Conservation (phyloP, 1,140 invertebrate genomes). For the Polyergus mexicanus region DNA sequence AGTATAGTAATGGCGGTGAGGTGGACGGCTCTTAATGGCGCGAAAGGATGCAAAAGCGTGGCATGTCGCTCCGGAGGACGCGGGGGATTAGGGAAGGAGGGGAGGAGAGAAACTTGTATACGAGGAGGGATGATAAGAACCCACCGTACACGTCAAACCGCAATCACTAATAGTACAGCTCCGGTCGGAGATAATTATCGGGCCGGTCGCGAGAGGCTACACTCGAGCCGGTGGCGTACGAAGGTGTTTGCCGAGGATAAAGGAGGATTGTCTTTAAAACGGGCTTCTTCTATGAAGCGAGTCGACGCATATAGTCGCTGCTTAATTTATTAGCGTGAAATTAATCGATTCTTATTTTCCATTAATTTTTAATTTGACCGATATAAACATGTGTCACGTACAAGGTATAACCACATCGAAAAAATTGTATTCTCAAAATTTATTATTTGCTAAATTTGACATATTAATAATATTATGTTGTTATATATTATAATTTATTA, state of each 20-base stretch:
- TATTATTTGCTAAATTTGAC: no score
- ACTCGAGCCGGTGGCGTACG: constrained; percentile 36
- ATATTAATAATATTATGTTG: no score
- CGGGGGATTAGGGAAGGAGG: constrained; percentile 29
- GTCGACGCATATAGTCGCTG: background rate
- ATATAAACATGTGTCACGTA: background rate
- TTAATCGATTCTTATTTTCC: constrained; percentile 15
- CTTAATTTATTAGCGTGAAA: constrained; percentile 53
- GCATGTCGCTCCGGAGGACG: background rate
- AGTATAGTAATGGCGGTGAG: constrained; percentile 61
- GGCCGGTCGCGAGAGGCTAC: constrained; percentile 66
- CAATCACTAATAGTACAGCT: constrained; percentile 78
- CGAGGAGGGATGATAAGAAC: constrained; percentile 63
- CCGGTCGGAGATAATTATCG: constrained; percentile 77
- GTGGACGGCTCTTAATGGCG: constrained; percentile 67
- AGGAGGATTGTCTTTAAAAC: constrained; percentile 38
- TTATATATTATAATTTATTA: no score
- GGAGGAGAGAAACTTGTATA: background rate
- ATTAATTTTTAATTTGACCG: constrained; percentile 8
- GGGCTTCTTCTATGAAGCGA: constrained; percentile 10
- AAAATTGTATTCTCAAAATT: no score
- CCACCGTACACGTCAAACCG: constrained; percentile 67
- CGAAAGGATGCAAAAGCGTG: constrained; percentile 63
- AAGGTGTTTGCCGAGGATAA: constrained; percentile 51
- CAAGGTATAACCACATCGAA: background rate